A percentile compares a stretch with the other conserved stretches of the same genome.
Conservation (phyloP, 1,140 invertebrate genomes). For the Fopius arisanus region DNA sequence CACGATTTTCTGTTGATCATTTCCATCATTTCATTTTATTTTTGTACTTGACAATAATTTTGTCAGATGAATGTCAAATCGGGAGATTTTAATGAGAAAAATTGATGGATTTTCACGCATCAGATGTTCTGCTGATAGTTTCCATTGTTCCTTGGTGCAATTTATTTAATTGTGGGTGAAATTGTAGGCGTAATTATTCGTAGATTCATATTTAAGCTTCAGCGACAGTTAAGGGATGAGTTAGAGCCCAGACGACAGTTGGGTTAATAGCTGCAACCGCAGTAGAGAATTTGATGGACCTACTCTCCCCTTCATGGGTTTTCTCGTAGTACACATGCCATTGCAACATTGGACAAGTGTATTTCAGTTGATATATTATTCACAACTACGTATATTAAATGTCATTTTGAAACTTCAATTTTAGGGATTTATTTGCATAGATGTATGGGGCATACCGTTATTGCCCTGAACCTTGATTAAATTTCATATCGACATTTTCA, state of each 20-base stretch:
- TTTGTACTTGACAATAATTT: no score
- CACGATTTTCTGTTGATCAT: no score
- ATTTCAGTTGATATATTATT: slow-evolving; percentile 5
- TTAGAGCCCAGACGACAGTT: slow-evolving; percentile 21
- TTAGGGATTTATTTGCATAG: neutral
- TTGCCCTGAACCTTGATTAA: neutral
- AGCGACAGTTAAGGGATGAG: slow-evolving; percentile 3
- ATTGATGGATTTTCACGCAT: no score
- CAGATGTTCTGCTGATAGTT: neutral
- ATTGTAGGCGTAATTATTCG: neutral
- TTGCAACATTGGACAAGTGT: slow-evolving; percentile 5
- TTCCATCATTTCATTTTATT: no score
- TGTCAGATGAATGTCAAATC: no score
- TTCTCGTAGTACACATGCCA: neutral
- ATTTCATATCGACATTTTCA: neutral
- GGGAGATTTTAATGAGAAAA: no score
- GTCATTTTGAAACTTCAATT: neutral
- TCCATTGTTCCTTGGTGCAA: neutral
- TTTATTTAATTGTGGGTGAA: neutral
- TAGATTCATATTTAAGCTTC: slow-evolving; percentile 7
- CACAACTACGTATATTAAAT: neutral
- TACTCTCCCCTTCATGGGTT: neutral
- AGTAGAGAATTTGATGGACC: slow-evolving; percentile 17
- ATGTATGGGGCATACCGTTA: neutral
- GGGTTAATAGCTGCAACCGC: slow-evolving; percentile 18